phyloP scores from a whole-genome alignment of 2,797 vertebrate species.

The Thripadectes ignobilis region DNA sequence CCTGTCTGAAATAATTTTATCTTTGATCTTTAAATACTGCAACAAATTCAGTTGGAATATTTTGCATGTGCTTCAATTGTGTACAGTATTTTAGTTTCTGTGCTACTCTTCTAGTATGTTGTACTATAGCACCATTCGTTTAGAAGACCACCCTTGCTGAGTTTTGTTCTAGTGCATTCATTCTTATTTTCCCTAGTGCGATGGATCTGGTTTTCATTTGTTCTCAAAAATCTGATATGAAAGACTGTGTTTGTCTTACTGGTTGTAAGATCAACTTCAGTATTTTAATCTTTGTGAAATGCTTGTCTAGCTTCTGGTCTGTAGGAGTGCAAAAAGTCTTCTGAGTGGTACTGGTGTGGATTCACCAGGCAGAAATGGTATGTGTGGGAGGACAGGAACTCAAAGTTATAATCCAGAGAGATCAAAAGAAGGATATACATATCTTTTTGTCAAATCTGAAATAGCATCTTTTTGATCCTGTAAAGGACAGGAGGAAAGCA shows the following conservation, averaged over 20 bases:
- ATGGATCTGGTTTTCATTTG: background rate
- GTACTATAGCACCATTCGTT: background rate
- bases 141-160: background rate
- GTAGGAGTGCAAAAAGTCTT: constrained; percentile 30
- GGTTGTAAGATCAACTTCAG: background rate
- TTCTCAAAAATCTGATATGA: background rate
- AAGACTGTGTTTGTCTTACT: background rate
- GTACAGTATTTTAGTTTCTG: background rate
- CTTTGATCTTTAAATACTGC: constrained; percentile 55
- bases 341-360: background rate
- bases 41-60: constrained; percentile 27
- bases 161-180: background rate
- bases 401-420: constrained; percentile 11
- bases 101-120: background rate
- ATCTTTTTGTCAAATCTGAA: constrained; percentile 17
- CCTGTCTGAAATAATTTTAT: constrained; percentile 53
- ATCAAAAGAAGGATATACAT: constrained; percentile 31
- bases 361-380: background rate
- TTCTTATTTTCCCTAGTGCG: background rate
- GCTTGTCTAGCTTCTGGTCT: background rate
- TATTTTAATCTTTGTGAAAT: background rate
- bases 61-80: background rate
- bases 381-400: constrained; percentile 54
- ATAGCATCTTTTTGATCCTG: constrained; percentile 19
- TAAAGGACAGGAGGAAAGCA: background rate